Percentiles rank a stretch among this genome's conserved stretches.
phyloP scores from a whole-genome alignment of 2,888 invertebrate species.

The Callinectes sapidus region DNA sequence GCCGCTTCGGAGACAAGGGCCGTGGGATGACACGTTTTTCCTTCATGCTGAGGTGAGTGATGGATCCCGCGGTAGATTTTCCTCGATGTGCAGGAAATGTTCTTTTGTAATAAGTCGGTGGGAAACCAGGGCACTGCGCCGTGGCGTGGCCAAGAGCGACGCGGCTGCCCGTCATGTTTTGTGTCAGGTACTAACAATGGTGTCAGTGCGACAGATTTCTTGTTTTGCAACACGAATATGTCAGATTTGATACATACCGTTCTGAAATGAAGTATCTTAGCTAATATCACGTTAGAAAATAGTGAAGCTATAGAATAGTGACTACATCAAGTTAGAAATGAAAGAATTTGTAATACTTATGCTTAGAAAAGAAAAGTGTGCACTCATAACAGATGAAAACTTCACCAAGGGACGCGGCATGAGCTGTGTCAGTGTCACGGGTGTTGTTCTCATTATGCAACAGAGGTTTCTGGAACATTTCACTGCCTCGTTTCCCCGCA shows the following conservation, averaged over 20 bases:
- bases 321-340: neutral
- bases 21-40: neutral
- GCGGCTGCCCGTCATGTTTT: neutral
- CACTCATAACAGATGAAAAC: neutral
- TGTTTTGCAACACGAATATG: neutral
- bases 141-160: neutral
- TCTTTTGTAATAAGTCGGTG: neutral
- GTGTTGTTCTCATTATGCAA: neutral
- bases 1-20: neutral
- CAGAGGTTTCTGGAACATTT: neutral
- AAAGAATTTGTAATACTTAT: neutral
- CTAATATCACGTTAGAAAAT: neutral
- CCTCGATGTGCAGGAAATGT: slow-evolving; percentile 26
- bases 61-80: slow-evolving; percentile 2
- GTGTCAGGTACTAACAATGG: neutral
- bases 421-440: neutral
- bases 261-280: neutral
- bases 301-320: neutral
- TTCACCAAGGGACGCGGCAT: neutral
- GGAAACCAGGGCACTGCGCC: neutral
- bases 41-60: slow-evolving; percentile 3
- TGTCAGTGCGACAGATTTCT: neutral
- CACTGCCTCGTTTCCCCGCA: neutral
- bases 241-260: neutral
- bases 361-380: neutral